These are phyloP conservation scores for Xenentodon cancila DNA, from an alignment of 2,797 vertebrate species.

Conservation along the genomic window DNA sequence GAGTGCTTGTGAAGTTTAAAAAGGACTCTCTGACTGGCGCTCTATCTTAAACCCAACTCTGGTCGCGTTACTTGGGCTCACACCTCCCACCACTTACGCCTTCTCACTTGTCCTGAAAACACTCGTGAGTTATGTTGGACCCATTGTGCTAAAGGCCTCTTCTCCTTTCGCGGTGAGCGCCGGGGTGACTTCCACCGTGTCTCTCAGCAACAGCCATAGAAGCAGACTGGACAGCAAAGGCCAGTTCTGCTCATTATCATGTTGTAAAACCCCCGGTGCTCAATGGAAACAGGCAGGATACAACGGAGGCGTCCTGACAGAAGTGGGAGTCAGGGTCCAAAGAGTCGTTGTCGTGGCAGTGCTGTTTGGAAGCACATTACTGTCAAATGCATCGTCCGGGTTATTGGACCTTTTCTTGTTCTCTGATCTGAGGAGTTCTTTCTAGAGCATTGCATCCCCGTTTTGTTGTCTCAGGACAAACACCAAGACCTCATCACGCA, in stretches of 20 bases:
- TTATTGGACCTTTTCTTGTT: no score
- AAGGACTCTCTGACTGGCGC: background rate
- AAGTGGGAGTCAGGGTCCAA: slow-evolving; percentile 2
- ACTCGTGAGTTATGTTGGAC: slow-evolving; percentile 69
- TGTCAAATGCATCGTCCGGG: no score
- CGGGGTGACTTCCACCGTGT: slow-evolving; percentile 75
- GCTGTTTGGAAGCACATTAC: background rate
- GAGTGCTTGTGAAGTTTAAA: background rate
- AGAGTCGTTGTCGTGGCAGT: no score
- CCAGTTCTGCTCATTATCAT: slow-evolving; percentile 73
- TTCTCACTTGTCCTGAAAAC: slow-evolving; percentile 4
- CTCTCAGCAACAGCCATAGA: slow-evolving; percentile 76
- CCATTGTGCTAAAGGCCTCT: slow-evolving; percentile 52
- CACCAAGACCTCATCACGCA: slow-evolving; percentile 33
- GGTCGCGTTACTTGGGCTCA: background rate
- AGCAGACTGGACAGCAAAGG: slow-evolving; percentile 58
- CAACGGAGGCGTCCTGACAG: slow-evolving; percentile 24
- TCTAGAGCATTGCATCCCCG: background rate
- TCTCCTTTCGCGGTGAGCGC: slow-evolving; percentile 46
- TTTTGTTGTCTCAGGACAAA: slow-evolving; percentile 19
- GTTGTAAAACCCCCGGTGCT: slow-evolving; percentile 58
- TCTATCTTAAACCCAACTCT: background rate
- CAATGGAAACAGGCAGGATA: slow-evolving; percentile 24
- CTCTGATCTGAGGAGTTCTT: no score
- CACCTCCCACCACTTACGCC: slow-evolving; percentile 9